Evolutionary conservation across 2,888 invertebrate species (phyloP).

Genomic region (Plagodis dolabraria): DNA sequence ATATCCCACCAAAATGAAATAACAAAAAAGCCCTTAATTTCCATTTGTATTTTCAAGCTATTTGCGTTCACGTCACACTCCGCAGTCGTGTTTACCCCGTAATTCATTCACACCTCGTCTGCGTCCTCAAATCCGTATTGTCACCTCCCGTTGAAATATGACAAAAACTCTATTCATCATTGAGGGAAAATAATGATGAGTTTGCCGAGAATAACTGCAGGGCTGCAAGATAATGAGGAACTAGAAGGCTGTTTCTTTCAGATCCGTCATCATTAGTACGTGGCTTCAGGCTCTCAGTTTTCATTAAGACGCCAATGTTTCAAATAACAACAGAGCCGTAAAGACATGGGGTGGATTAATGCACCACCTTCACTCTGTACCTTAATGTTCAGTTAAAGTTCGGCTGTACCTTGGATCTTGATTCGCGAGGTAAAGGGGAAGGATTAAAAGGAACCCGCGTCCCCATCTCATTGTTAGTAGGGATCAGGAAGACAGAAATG

Average conservation of each 20-base stretch:
- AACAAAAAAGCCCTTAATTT: slow-evolving; percentile 1
- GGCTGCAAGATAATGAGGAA: slow-evolving; percentile 71
- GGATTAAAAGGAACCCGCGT: slow-evolving; percentile 7
- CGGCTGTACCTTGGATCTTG: slow-evolving; percentile 16
- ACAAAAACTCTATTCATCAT: slow-evolving; percentile 54
- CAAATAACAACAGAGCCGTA: slow-evolving; percentile 60
- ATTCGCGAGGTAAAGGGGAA: slow-evolving; percentile 3
- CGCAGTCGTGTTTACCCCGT: slow-evolving; percentile 19
- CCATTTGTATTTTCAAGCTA: slow-evolving; percentile 14
- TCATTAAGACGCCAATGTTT: slow-evolving; percentile 78
- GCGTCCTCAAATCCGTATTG: slow-evolving; percentile 33
- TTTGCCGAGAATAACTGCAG: slow-evolving; percentile 44
- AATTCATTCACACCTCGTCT: slow-evolving; percentile 31
- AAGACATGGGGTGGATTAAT: slow-evolving; percentile 51
- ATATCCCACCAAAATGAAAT: too few relatives aligned
- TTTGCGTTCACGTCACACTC: slow-evolving; percentile 24
- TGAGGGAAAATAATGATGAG: slow-evolving; percentile 57
- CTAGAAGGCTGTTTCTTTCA: slow-evolving; percentile 68
- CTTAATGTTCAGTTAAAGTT: not conserved
- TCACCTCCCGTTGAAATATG: slow-evolving; percentile 37
- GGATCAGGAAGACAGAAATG: slow-evolving; percentile 14
- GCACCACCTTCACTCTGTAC: slow-evolving; percentile 34
- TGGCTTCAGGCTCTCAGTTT: slow-evolving; percentile 70
- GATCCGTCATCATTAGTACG: slow-evolving; percentile 79
- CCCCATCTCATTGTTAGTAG: slow-evolving; percentile 9